Percentiles rank a stretch among this genome's conserved stretches.
These are phyloP conservation scores for Falco biarmicus DNA, from an alignment of 2,797 vertebrate species.

Conservation along the genomic window DNA sequence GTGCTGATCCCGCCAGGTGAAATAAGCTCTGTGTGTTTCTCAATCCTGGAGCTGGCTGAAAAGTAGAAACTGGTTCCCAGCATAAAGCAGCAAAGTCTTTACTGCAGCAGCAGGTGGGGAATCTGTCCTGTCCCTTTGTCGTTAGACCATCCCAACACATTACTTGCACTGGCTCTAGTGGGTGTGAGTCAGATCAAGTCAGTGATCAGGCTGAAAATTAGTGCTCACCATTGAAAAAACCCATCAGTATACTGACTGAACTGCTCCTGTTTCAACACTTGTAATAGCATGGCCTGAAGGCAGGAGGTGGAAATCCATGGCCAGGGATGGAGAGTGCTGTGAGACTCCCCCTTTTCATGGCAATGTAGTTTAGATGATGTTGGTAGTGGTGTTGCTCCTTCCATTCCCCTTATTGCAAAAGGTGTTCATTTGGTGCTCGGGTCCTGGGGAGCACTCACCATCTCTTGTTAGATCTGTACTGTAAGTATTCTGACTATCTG, in stretches of 20 bases:
- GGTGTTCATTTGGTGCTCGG: background rate
- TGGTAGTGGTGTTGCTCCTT: background rate
- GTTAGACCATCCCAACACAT: accelerated
- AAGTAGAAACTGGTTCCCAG: background rate
- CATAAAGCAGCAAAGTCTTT: background rate
- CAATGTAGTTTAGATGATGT: background rate
- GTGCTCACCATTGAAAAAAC: background rate
- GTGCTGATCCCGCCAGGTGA: background rate
- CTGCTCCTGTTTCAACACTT: background rate
- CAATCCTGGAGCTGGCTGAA: background rate
- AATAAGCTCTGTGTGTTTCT: background rate
- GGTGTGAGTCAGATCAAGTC: background rate
- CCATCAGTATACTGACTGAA: background rate
- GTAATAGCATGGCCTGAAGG: background rate
- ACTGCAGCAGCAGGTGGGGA: background rate
- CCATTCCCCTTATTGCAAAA: background rate
- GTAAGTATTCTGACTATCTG: background rate
- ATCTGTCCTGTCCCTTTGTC: background rate
- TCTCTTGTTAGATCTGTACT: accelerated
- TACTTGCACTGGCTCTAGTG: background rate
- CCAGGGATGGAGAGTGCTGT: background rate
- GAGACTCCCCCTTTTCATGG: background rate
- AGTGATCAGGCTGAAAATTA: background rate
- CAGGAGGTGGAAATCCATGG: background rate
- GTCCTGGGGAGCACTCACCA: background rate